Evolutionary conservation across 2,888 invertebrate genomes (phyloP), one percentile per base, ranked within the genome.

Genomic region (Anodontia alba): DNA sequence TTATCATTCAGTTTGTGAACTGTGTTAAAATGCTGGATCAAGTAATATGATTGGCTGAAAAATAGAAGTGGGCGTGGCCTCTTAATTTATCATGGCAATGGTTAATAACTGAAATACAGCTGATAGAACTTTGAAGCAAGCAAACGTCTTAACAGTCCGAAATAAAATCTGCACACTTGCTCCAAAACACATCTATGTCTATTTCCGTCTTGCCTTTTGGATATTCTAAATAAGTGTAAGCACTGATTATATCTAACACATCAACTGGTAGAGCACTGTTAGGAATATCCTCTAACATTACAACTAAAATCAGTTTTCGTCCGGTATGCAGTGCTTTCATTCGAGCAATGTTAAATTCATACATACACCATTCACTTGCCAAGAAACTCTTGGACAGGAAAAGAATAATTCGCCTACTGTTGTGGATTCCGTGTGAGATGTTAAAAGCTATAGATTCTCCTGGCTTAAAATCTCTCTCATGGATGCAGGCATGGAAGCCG

Each of bases 281-380:
- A 2, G 77, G 49, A 33, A 83, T 66, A n/a, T 70, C 54, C 31
- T 80, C 79, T 36, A 73, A 67, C 54, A 80, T 66, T 10, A 83
- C 70, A 0, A 80, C 73, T 42, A 79, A 71, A 7, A 83, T 69
- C 1, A 80, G 54, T 26, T 49, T 77, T 75, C 83, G 62, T 3
- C 62, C 72, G 8, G 77, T 72, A 33, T 74, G 67, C 1, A 74
- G 43, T 38, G 69, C 38, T 68, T 80, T 79, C 46, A 77, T 54
- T 10, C 72, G 38, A 0, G 77, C 83, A 31, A 83, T 83, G 23
- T 80, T 77, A 46, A 83, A 51, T 67, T 83, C 83, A 31, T 83
- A 83, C 77, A 77, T 73, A 43, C 83, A 83, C 83, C 80, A 83
- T 72, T 80, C 67, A 71, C 83, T 77, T 12, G 26, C 31, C 0